Evolutionary conservation across 2,797 vertebrate species (phyloP), one percentile per base, ranked within the genome.

Genomic region (Protonibea diacanthus): DNA sequence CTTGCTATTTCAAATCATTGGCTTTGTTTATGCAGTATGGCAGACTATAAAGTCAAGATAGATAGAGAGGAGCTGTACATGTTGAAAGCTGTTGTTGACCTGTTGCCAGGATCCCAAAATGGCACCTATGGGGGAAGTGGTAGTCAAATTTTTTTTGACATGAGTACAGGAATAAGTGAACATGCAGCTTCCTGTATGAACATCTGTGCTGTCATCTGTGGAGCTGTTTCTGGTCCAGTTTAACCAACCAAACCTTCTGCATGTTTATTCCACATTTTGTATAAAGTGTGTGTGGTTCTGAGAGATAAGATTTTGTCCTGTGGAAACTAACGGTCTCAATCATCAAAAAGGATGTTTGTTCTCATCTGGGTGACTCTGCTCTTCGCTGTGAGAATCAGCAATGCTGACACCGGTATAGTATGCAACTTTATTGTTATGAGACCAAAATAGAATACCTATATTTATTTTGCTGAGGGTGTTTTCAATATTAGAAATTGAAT

Each of bases 121-220:
- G 2, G 21, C 18, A 9, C 48, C 61, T 23, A 47, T 10, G 12
- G 62, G 73, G 44, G 57, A 21, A 21, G 10, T 15, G 1, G 13
- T 29, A 75, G 52, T 76, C 80, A 82, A 84, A 82, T 80, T 2
- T 12, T 5, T 44, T 44, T 18, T 18, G 12, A 57, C 21, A 29
- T 1, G 10, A 23, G 38, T 27, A 38, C 40, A 23, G 1, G 8
- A 53, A 18, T 33, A 52, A 3, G 7, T 69, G 53, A 81, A 52
- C 13, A 20, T 20, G 33, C 21, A 53, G 38, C 81, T 48, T 76
- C 72, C 64, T 76, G 71, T 63, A 12, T 53, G 5, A 55, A 60
- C 10, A 18, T 71, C 49, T 61, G 42, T 60, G 38, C 17, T 53
- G 47, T 53, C 51, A 59, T 18, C 57, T 67, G 67, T 70, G 21